Evolutionary conservation across 2,797 vertebrate genomes (phyloP), one percentile per base, ranked within the genome.

Genomic region (Octomys mimax): DNA sequence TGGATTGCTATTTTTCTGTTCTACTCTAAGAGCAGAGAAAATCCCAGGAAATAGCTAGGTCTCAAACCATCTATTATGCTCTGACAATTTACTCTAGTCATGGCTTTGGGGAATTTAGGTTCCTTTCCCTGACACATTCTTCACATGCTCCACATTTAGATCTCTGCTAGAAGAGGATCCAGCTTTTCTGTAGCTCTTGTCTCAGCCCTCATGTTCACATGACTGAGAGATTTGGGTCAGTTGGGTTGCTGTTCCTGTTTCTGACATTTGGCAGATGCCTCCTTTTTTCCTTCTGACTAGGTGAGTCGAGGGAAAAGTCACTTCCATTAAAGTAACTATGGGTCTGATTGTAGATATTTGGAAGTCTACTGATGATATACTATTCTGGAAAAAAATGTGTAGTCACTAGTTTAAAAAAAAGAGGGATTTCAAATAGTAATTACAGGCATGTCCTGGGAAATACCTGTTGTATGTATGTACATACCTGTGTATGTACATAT

Each of bases 61-160:
- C 71, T 89, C 87, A 97, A 96, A 93, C 66, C n/a, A 94, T 18
- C n/a, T 94, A 87, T 94, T 97, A 96, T 28, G 42, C 24, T 85
- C 80, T 95, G 57, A 71, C 87, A 96, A 94, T 97, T 96, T 92
- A 70, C 91, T 96, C 91, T 94, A 96, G 94, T 92, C 95, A 95
- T n/a, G 52, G 81, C 94, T 96, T 95, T 97, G 90, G 87, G 54
- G 87, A 95, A 93, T 93, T 93, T 92, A 81, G 59, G 73, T 86
- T 89, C 24, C 68, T 49, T 75, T 86, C 42, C 28, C n/a, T 31
- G 24, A 79, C 24, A 73, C 26, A 57, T 28, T 36, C 59, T 21
- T 12, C 33, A 52, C 49, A 9, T 39, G 68, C 49, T 39, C 68
- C 61, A 79, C 24, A 46, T 75, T 97, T 92, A 89, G 13, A 57